A percentile compares a stretch with the other conserved stretches of the same genome.
phyloP scores from a whole-genome alignment of 2,113 vertebrate species.

The Caranx ignobilis region DNA sequence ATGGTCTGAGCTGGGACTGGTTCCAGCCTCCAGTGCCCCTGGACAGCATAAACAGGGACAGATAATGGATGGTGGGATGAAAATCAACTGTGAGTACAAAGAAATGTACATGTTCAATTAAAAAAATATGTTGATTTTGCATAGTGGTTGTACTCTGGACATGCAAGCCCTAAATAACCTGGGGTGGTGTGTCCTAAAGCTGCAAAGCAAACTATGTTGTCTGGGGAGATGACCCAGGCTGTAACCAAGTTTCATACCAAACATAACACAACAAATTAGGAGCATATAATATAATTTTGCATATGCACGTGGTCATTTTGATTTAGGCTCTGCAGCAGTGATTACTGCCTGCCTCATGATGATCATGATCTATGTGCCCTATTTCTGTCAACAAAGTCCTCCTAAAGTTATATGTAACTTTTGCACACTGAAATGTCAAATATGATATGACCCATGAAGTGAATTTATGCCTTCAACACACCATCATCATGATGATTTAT shows the following conservation, averaged over 20 bases:
- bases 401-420: no score
- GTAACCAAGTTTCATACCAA: not conserved
- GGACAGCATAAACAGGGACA: not conserved
- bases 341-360: not conserved
- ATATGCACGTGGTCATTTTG: not conserved
- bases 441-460: no score
- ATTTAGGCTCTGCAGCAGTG: not conserved
- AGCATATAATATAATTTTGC: not conserved
- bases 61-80: not conserved
- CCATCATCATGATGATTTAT: not conserved
- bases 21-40: no score
- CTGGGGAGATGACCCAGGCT: not conserved
- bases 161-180: no score
- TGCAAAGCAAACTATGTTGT: not conserved
- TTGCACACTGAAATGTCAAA: not conserved
- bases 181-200: no score
- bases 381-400: not conserved
- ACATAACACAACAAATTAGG: not conserved
- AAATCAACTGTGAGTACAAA: not conserved
- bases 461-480: not conserved
- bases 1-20: not conserved
- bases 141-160: no score
- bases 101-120: no score
- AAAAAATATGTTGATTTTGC: no score
- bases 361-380: not conserved